Evolutionary conservation across 2,888 invertebrate genomes (phyloP).

Genomic region (Apotomis capreana): DNA sequence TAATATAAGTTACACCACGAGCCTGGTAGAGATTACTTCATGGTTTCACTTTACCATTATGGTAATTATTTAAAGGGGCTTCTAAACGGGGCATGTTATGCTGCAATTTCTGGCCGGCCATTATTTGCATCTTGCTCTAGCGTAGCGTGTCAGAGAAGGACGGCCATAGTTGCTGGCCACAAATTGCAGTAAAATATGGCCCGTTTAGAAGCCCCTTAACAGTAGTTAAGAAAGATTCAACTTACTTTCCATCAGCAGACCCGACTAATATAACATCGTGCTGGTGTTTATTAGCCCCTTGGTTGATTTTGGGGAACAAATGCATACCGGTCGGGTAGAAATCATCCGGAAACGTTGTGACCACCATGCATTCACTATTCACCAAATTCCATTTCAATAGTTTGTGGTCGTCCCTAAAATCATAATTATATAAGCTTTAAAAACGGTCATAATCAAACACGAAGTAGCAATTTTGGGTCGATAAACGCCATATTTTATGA

Average conservation of each 20-base stretch:
- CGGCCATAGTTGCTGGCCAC: no score
- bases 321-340: slow-evolving; percentile 96
- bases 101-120: no score
- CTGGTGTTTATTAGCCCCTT: slow-evolving; percentile 82
- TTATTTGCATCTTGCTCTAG: no score
- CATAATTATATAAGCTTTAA: slow-evolving; percentile 7
- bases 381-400: slow-evolving; percentile 94
- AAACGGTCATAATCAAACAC: neutral
- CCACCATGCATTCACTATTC: slow-evolving; percentile 88
- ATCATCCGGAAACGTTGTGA: slow-evolving; percentile 91
- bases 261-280: slow-evolving; percentile 93
- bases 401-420: slow-evolving; percentile 94
- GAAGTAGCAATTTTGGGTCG: neutral
- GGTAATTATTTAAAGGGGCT: no score
- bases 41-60: no score
- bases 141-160: no score
- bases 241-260: slow-evolving; percentile 91
- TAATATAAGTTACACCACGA: no score
- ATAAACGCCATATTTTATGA: neutral
- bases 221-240: neutral
- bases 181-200: no score
- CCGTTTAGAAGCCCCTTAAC: no score
- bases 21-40: no score
- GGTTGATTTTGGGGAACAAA: slow-evolving; percentile 89
- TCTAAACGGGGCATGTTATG: no score